phyloP scores from a whole-genome alignment of 1,140 invertebrate species.

The Polypedilum pembai region DNA sequence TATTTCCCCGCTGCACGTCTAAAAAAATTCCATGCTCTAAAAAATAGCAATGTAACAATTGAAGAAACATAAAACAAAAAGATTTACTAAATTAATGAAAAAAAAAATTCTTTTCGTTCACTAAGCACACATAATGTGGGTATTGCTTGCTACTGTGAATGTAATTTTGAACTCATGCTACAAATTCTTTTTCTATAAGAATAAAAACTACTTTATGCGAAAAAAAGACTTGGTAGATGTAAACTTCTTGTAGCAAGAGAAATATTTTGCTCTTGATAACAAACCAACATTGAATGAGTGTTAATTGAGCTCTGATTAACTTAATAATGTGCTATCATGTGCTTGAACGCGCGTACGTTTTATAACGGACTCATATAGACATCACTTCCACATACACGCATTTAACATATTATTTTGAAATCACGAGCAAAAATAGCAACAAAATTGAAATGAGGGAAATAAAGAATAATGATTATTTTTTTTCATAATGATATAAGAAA shows the following conservation, averaged over 20 bases:
- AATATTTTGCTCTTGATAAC: too few relatives aligned
- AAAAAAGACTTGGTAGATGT: too few relatives aligned
- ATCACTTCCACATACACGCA: neutral
- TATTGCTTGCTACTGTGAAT: too few relatives aligned
- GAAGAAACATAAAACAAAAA: conserved; percentile 15
- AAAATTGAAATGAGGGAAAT: too few relatives aligned
- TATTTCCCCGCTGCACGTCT: conserved; percentile 5
- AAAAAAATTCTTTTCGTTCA: neutral
- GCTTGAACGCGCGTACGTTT: neutral
- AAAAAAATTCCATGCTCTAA: conserved; percentile 27
- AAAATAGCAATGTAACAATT: conserved; percentile 13
- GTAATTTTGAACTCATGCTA: conserved; percentile 4
- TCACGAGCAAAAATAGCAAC: neutral
- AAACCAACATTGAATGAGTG: too few relatives aligned
- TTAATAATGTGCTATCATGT: neutral
- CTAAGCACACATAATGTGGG: neutral
- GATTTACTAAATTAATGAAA: neutral
- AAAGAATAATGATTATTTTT: neutral
- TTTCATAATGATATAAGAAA: conserved; percentile 7
- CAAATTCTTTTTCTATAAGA: neutral
- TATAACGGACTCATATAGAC: neutral
- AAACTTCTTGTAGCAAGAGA: too few relatives aligned
- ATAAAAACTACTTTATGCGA: too few relatives aligned
- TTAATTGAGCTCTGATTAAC: too few relatives aligned
- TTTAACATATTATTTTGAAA: neutral